phyloP scores from a whole-genome alignment of 2,888 invertebrate species.

The Halictus ligatus region DNA sequence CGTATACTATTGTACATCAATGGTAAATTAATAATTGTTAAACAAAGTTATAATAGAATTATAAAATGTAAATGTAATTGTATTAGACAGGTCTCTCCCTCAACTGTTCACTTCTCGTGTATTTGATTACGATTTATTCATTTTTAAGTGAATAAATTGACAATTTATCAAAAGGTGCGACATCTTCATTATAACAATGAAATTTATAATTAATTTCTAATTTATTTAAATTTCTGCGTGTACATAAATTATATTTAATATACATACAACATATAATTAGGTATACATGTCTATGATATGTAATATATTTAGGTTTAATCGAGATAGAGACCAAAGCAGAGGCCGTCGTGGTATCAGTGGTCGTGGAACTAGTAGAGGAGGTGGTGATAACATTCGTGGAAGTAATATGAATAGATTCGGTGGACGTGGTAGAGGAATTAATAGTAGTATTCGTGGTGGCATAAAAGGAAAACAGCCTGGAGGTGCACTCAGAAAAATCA shows the following conservation, averaged over 20 bases:
- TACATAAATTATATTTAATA: background rate
- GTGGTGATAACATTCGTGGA: constrained; percentile 84
- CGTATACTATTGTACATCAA: background rate
- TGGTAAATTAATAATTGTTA: background rate
- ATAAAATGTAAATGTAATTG: background rate
- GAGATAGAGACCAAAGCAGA: constrained; percentile 77
- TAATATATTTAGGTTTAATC: constrained; percentile 72
- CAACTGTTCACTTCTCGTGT: background rate
- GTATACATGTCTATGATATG: constrained; percentile 1
- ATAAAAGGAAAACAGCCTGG: constrained; percentile 82
- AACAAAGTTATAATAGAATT: background rate
- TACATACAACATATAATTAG: background rate
- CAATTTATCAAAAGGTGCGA: background rate
- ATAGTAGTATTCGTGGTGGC: constrained; percentile 68
- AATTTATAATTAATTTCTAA: background rate
- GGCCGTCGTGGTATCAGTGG: constrained; percentile 73
- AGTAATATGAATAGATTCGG: constrained; percentile 66
- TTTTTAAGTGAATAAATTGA: constrained; percentile 11
- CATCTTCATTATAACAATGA: background rate
- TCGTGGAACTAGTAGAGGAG: constrained; percentile 68
- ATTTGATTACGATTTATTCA: background rate
- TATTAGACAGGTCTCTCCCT: background rate
- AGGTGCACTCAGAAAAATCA: constrained; percentile 85
- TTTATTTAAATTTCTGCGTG: background rate
- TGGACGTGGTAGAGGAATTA: constrained; percentile 70